Evolutionary conservation across 35 echinoderm and acorn worm genomes (phyloP).

Genomic region (Apostichopus japonicus): DNA sequence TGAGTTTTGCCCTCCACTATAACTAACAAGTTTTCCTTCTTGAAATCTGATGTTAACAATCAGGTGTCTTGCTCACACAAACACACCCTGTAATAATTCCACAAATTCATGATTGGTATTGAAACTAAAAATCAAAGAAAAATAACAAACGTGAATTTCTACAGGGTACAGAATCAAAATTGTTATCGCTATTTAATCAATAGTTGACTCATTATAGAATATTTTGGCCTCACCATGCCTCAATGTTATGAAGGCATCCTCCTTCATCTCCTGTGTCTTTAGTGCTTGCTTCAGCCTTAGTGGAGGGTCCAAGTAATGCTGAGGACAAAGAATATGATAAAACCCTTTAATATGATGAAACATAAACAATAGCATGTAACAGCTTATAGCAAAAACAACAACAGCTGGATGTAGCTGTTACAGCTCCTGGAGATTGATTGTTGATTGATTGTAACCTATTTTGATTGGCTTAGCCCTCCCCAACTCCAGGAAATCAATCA

Average conservation of each 20-base stretch:
- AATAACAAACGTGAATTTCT: no score
- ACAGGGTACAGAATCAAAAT: no score
- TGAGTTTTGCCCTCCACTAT: no score
- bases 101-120: no score
- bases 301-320: conserved; percentile 84
- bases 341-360: neutral
- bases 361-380: neutral
- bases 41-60: no score
- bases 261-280: conserved; percentile 38
- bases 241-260: conserved; percentile 79
- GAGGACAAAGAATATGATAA: neutral
- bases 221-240: conserved; percentile 79
- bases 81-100: no score
- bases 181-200: neutral
- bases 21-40: no score
- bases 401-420: no score
- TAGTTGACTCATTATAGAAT: neutral
- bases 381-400: neutral
- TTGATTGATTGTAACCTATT: neutral
- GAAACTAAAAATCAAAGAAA: no score
- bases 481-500: no score
- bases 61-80: no score
- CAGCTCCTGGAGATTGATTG: neutral
- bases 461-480: no score
- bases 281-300: conserved; percentile 69